Conservation (phyloP, 2,797 vertebrate genomes). For the Scolopax rusticola region DNA sequence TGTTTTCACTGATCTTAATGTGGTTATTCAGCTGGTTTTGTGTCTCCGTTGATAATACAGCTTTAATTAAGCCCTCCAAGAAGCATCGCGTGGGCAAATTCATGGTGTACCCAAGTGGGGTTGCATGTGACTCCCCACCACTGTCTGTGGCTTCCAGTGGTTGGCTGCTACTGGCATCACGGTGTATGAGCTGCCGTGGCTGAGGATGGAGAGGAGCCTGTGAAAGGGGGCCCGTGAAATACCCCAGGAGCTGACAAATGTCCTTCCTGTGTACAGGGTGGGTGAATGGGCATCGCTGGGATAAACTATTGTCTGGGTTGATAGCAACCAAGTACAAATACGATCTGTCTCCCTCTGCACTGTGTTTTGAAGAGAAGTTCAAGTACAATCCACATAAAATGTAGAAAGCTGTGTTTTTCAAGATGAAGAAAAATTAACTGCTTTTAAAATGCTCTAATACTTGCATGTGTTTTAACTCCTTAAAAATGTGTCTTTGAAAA, state of each 20-base stretch:
- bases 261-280: fast-evolving
- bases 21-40: background rate
- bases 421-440: background rate
- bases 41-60: background rate
- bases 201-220: background rate
- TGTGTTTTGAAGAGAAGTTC: background rate
- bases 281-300: background rate
- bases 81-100: background rate
- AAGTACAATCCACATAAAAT: background rate
- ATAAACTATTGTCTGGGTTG: background rate
- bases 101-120: background rate
- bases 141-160: background rate
- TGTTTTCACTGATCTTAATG: background rate
- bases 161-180: fast-evolving
- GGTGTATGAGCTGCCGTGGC: fast-evolving
- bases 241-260: background rate
- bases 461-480: background rate
- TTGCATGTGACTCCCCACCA: fast-evolving
- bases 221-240: background rate
- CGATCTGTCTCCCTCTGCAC: background rate
- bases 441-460: background rate
- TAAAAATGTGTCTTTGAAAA: background rate
- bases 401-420: background rate
- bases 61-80: background rate
- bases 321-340: background rate